Conservation (phyloP, 92 coral and sea anemone species). For the Palythoa caribaeorum region DNA sequence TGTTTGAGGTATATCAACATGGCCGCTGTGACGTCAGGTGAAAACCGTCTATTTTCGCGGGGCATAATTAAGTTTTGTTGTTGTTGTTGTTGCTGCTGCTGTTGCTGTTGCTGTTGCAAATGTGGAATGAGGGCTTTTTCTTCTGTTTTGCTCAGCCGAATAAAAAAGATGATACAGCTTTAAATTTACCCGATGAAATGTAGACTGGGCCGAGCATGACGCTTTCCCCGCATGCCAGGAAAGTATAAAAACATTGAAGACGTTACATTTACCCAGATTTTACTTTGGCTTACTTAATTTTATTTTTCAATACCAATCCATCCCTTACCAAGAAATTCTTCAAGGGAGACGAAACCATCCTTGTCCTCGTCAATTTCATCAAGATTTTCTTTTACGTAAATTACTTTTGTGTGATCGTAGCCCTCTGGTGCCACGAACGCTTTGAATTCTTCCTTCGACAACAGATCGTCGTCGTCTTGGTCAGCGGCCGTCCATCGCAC, state of each 20-base stretch:
- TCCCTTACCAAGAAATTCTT: constrained; percentile 79
- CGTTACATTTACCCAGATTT: not conserved
- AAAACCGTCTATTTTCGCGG: no score
- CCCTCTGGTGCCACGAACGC: constrained; percentile 79
- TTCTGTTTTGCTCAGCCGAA: no score
- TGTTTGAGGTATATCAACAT: no score
- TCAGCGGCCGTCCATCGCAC: constrained; percentile 90
- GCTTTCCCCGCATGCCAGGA: no score
- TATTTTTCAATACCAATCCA: not conserved
- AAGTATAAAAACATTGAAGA: not conserved
- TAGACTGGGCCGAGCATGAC: no score
- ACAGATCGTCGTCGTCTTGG: constrained; percentile 71
- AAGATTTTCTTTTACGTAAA: constrained; percentile 71
- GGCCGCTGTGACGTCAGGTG: no score
- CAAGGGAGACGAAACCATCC: constrained; percentile 82
- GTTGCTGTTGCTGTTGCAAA: no score
- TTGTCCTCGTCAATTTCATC: constrained; percentile 72
- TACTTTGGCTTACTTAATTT: not conserved
- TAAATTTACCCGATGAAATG: no score
- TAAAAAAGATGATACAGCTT: no score
- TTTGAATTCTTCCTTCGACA: constrained; percentile 79
- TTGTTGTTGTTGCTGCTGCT: no score
- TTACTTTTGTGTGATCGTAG: constrained; percentile 73
- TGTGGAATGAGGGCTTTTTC: no score
- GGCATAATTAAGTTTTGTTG: no score